These are phyloP conservation scores for Scylla paramamosain DNA, from an alignment of 1,140 invertebrate species.

Conservation along the genomic window DNA sequence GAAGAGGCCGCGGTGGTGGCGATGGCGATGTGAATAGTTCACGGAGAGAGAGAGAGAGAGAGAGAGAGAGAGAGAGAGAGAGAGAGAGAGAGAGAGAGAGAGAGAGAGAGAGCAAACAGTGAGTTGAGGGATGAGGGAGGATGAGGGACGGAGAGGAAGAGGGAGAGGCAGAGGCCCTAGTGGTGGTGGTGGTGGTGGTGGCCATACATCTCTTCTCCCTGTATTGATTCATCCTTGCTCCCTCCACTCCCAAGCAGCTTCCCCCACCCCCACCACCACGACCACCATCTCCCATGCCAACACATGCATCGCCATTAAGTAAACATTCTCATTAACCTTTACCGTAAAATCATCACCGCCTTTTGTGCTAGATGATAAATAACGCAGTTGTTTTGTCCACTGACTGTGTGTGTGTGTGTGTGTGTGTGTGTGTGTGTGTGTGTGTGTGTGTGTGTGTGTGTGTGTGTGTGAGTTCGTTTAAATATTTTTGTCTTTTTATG, in stretches of 20 bases:
- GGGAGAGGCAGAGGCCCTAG: neutral
- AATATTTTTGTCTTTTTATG: no score
- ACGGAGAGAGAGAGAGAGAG: neutral
- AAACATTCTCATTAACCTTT: conserved; percentile 23
- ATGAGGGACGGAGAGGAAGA: neutral
- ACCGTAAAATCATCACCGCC: neutral
- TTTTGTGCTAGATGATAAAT: neutral
- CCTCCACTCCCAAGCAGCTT: neutral
- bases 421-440: no score
- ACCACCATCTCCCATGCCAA: neutral
- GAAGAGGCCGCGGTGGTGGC: no score
- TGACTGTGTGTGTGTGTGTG: no score
- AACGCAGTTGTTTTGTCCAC: neutral
- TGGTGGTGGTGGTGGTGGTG: neutral
- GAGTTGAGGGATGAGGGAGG: neutral
- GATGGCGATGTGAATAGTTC: no score
- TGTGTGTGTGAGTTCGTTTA: no score
- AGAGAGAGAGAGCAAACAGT: neutral
- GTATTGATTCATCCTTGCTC: conserved; percentile 10
- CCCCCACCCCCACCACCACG: neutral
- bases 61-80: neutral
- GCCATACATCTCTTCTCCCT: conserved; percentile 11
- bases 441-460: no score
- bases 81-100: neutral
- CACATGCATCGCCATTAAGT: neutral